Base-by-base conservation (phyloP, 2,797 vertebrate species). In the Peromyscus melanophrys region DNA sequence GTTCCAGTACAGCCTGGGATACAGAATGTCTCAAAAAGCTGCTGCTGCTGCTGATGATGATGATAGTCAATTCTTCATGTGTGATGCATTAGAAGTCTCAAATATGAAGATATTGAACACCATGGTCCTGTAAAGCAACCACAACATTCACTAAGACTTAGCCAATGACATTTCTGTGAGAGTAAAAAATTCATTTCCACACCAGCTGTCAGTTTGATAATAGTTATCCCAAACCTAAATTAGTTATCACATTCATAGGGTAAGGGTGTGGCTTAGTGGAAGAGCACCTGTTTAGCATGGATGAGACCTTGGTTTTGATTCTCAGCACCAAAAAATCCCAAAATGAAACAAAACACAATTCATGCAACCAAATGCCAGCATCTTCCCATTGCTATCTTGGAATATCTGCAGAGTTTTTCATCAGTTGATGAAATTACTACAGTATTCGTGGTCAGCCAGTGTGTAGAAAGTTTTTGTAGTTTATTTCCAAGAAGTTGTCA, bases 401-500 rank as follows among this genome's bases (percentile, higher is more conserved):
- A 90, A 40, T 73, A 67, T 90, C 49, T 65, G 49, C 3, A 7
- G 25, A 63, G 37, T 69, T 40, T 95, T 94, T 93, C 31, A 43
- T 91, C 34, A 40, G 57, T 67, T 61, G 40, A 73, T 89, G 63
- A 89, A 93, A 82, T 90, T 76, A 55, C 25, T 59, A n/a, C 55
- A 59, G 73, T 37, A 40, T 90, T 95, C 16, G 4, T 16, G 34
- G 25, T n/a, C 61, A 63, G 46, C 37, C n/a, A 63, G 71, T 0
- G 3, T 93, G 43, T 43, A 65, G 16, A 67, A 95, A 92, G 65
- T 34, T 94, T 92, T 88, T 90, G 57, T 31, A 67, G 46, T 82
- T 96, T 78, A 78, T 93, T 95, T 95, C 83, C 49, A 95, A 89
- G 92, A 91, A 40, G 63, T 82, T 91, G 55, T 96, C 78, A 83